phyloP scores from a whole-genome alignment of 2,113 vertebrate genomes.

The Abramis brama region DNA sequence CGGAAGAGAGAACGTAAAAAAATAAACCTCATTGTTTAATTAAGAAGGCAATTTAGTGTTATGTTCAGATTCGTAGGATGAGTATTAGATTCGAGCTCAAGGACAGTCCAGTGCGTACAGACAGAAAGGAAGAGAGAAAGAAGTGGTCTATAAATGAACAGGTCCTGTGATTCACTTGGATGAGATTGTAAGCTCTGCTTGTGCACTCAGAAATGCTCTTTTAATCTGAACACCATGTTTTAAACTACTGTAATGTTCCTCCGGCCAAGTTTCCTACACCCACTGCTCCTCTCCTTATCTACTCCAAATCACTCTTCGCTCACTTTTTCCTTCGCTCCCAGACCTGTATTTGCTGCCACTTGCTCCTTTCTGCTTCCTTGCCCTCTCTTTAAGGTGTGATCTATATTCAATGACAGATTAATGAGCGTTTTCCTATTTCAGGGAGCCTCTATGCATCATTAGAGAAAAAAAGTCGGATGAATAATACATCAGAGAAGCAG shows the following conservation, averaged over 20 bases:
- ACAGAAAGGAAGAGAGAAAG: background rate
- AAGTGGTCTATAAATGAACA: conserved; percentile 31
- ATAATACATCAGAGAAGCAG: conserved; percentile 75
- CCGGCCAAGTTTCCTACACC: conserved; percentile 34
- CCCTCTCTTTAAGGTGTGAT: conserved; percentile 70
- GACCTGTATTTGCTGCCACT: conserved; percentile 16
- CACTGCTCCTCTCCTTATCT: conserved; percentile 20
- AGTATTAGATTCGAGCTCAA: background rate
- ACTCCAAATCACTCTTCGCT: background rate
- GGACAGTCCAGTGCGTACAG: background rate
- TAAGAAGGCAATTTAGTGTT: conserved; percentile 62
- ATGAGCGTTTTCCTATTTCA: conserved; percentile 71
- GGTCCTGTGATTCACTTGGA: conserved; percentile 69
- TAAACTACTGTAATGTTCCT: conserved; percentile 60
- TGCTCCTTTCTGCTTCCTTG: conserved; percentile 11
- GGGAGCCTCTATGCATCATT: conserved; percentile 68
- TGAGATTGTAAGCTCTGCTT: conserved; percentile 66
- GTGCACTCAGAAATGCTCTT: conserved; percentile 52
- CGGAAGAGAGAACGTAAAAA: conserved; percentile 49
- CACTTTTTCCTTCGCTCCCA: conserved; percentile 18
- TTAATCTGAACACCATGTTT: conserved; percentile 66
- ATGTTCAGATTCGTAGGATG: conserved; percentile 49
- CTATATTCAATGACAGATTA: conserved; percentile 71
- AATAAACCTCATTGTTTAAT: conserved; percentile 53
- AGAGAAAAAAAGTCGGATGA: conserved; percentile 64